These are phyloP conservation scores for Cepaea nemoralis DNA, from an alignment of 1,140 invertebrate species.

Conservation along the genomic window DNA sequence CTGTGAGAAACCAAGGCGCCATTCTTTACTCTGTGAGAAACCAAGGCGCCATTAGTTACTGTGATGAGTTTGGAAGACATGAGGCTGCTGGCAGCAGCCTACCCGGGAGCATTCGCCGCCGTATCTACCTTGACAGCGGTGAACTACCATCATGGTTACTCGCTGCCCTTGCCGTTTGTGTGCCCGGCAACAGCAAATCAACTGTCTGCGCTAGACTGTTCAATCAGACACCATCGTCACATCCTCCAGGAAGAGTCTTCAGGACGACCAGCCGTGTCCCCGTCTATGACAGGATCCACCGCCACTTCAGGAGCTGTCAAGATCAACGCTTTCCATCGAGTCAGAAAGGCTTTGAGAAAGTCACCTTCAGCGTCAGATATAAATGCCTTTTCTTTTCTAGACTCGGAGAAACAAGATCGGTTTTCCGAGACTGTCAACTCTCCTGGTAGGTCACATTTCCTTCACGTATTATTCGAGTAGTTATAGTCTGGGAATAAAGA, in stretches of 20 bases:
- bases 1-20: too few relatives aligned
- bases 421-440: neutral
- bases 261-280: neutral
- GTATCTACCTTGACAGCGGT: slow-evolving; percentile 32
- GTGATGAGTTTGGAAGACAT: slow-evolving; percentile 38
- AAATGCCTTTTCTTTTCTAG: slow-evolving; percentile 17
- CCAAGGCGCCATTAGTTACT: neutral
- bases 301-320: neutral
- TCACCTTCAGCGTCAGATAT: neutral
- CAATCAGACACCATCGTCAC: slow-evolving; percentile 30
- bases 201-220: slow-evolving; percentile 35
- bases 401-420: neutral
- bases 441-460: slow-evolving; percentile 8
- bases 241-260: slow-evolving; percentile 27
- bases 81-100: slow-evolving; percentile 31
- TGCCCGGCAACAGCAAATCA: slow-evolving; percentile 24
- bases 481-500: too few relatives aligned
- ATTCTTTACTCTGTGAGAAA: neutral
- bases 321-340: neutral
- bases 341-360: neutral
- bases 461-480: neutral
- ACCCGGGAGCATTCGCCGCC: slow-evolving; percentile 38
- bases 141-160: slow-evolving; percentile 22
- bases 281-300: neutral
- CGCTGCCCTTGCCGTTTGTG: neutral